phyloP scores from a whole-genome alignment of 2,888 invertebrate genomes.

The Drosophila conformis region DNA sequence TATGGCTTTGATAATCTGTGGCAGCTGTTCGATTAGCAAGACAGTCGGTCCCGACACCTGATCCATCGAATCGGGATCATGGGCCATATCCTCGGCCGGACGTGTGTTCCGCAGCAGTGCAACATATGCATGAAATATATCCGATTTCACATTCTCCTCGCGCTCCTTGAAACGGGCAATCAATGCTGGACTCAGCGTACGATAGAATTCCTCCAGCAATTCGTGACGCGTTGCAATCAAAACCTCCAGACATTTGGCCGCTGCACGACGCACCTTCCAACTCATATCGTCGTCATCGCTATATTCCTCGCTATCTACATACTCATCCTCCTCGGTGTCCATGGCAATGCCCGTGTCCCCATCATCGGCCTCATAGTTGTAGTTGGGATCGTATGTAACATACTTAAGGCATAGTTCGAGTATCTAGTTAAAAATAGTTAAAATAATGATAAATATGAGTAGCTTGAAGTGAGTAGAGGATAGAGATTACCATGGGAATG shows the following conservation, averaged over 20 bases:
- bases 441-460: constrained; percentile 40
- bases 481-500: constrained; percentile 89
- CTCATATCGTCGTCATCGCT: constrained; percentile 99
- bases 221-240: constrained; percentile 97
- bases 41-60: constrained; percentile 90
- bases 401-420: constrained; percentile 95
- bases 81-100: constrained; percentile 88
- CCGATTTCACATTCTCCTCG: constrained; percentile 99
- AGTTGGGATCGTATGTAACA: constrained; percentile 99
- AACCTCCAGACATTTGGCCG: constrained; percentile 98
- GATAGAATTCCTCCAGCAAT: constrained; percentile 94
- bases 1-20: constrained; percentile 93
- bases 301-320: constrained; percentile 96
- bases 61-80: constrained; percentile 90
- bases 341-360: constrained; percentile 89
- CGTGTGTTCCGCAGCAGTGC: constrained; percentile 96
- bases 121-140: constrained; percentile 98
- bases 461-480: not conserved
- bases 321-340: constrained; percentile 90
- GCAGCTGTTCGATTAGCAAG: constrained; percentile 88
- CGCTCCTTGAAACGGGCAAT: constrained; percentile 98
- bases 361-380: constrained; percentile 98
- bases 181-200: constrained; percentile 94
- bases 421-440: constrained; percentile 86
- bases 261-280: constrained; percentile 98